A percentile compares a stretch with the other conserved stretches of the same genome.
Evolutionary conservation across 1,140 invertebrate species (phyloP).

Genomic region (Helicoverpa armigera): DNA sequence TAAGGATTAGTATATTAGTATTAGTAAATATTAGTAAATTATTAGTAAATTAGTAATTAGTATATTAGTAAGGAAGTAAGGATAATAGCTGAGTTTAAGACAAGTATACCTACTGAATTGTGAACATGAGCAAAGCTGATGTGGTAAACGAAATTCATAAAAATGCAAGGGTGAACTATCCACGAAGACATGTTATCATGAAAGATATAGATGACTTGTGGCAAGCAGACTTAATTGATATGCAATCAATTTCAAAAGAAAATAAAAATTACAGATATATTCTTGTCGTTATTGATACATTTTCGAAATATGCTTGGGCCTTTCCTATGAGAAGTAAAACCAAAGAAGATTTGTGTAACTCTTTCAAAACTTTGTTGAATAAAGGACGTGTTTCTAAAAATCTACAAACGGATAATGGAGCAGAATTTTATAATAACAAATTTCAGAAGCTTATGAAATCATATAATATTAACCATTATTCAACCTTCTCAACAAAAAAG

Average conservation of each 20-base stretch:
- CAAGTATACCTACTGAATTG: neutral
- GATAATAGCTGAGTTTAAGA: neutral
- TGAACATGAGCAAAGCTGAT: conserved; percentile 4
- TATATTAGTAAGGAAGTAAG: no score
- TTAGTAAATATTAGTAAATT: no score
- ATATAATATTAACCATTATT: conserved; percentile 7
- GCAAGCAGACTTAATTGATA: no score
- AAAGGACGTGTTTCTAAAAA: neutral
- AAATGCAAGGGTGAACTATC: conserved; percentile 6
- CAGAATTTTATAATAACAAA: conserved; percentile 22
- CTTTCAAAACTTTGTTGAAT: no score
- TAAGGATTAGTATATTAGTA: no score
- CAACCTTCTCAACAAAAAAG: no score
- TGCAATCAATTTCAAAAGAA: neutral
- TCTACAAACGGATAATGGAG: conserved; percentile 23
- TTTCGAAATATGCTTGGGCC: conserved; percentile 1
- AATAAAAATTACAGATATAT: conserved; percentile 18
- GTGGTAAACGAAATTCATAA: conserved; percentile 20
- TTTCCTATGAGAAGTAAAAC: no score
- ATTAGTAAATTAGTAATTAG: no score
- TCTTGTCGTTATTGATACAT: conserved; percentile 9
- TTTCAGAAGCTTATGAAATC: conserved; percentile 26
- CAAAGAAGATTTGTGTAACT: no score
- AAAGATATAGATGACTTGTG: no score
- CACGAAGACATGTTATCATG: neutral